These are phyloP conservation scores for Cebidichthys violaceus DNA, from an alignment of 2,113 vertebrate genomes.

Conservation along the genomic window DNA sequence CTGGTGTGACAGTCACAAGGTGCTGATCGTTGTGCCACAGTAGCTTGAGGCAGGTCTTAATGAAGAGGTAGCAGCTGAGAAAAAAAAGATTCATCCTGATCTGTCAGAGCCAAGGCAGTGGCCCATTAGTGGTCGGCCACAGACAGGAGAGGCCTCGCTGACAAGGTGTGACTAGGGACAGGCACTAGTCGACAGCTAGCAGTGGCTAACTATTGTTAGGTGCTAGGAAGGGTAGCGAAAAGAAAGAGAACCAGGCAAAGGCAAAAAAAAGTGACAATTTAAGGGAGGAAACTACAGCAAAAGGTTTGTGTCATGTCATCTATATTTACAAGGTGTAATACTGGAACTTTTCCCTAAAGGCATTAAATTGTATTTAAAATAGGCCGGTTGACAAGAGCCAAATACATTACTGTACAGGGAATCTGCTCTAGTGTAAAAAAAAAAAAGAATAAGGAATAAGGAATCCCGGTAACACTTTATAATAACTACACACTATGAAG, in stretches of 20 bases:
- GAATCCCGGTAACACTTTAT: no score
- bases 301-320: constrained; percentile 41
- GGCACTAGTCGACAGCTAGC: constrained; percentile 47
- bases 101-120: constrained; percentile 55
- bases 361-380: constrained; percentile 51
- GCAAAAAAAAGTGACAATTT: constrained; percentile 35
- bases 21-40: constrained; percentile 54
- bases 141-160: constrained; percentile 55
- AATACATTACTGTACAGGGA: constrained; percentile 34
- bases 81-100: constrained; percentile 44
- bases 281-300: constrained; percentile 31
- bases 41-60: constrained; percentile 62
- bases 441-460: background rate
- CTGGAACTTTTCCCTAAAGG: constrained; percentile 26
- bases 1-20: constrained; percentile 56
- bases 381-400: constrained; percentile 29
- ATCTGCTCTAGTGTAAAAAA: background rate
- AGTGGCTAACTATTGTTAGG: constrained; percentile 58
- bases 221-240: constrained; percentile 30
- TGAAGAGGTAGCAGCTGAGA: constrained; percentile 71
- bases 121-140: constrained; percentile 66
- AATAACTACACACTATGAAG: no score
- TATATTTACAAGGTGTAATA: constrained; percentile 57
- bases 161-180: constrained; percentile 64
- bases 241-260: constrained; percentile 10